A percentile compares a stretch with the other conserved stretches of the same genome.
These are phyloP conservation scores for Dissostichus mawsoni DNA, from an alignment of 2,113 vertebrate genomes.

Conservation along the genomic window DNA sequence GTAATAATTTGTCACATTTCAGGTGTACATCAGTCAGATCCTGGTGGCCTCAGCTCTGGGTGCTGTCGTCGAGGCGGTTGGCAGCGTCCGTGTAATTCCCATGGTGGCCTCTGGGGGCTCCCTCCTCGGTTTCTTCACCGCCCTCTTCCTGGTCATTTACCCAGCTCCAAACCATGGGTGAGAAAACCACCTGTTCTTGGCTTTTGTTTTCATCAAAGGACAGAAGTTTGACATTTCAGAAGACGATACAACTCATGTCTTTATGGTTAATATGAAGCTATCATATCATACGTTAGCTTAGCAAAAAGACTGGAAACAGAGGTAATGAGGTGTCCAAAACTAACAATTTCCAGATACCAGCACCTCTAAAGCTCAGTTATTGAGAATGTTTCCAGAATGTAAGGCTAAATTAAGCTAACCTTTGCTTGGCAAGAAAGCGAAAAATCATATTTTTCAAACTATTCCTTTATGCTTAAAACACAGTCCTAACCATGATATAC, in stretches of 20 bases:
- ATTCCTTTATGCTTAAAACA: not conserved
- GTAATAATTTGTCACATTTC: not conserved
- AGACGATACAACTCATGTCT: not conserved
- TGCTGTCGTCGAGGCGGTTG: slow-evolving; percentile 88
- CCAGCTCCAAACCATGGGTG: slow-evolving; percentile 79
- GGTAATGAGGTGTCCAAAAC: not conserved
- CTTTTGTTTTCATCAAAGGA: not conserved
- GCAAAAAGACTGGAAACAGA: slow-evolving; percentile 2
- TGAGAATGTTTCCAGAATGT: not conserved
- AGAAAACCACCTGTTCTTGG: slow-evolving; percentile 17
- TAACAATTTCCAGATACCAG: not conserved
- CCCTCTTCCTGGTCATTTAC: slow-evolving; percentile 95
- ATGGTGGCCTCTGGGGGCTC: slow-evolving; percentile 94
- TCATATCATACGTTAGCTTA: not conserved
- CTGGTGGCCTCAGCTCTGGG: slow-evolving; percentile 94
- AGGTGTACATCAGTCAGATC: slow-evolving; percentile 98
- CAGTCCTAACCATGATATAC: slow-evolving; percentile 14
- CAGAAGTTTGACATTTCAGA: not conserved
- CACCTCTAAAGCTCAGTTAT: not conserved
- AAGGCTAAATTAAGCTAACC: not conserved
- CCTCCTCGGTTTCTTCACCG: slow-evolving; percentile 94
- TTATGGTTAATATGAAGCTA: not conserved
- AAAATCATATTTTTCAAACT: not conserved
- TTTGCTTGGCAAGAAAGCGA: not conserved
- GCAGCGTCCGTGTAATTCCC: slow-evolving; percentile 92